A percentile compares a stretch with the other conserved stretches of the same genome.
Evolutionary conservation across 1,140 invertebrate species (phyloP).

Genomic region (Drosophila repletoides): DNA sequence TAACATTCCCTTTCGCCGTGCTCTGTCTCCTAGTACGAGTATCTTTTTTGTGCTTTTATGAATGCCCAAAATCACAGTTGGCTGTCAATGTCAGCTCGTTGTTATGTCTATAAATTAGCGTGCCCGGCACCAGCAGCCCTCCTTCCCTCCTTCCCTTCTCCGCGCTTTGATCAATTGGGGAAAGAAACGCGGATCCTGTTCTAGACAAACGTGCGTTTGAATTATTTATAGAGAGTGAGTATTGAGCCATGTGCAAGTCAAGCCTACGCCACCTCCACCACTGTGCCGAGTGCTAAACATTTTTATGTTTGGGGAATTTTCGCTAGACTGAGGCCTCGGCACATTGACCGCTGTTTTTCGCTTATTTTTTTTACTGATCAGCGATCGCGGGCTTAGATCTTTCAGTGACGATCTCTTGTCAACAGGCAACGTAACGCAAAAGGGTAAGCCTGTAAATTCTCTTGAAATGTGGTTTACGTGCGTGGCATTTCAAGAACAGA

Average conservation of each 20-base stretch:
- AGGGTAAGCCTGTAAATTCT: constrained; percentile 64
- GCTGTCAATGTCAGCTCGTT: constrained; percentile 37
- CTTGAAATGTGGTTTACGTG: constrained; percentile 64
- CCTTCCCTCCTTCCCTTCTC: not conserved
- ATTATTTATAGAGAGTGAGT: constrained; percentile 69
- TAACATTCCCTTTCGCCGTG: constrained; percentile 4
- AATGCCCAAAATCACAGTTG: constrained; percentile 56
- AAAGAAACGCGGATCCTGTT: constrained; percentile 58
- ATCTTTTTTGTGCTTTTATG: constrained; percentile 8
- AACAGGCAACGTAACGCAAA: constrained; percentile 1
- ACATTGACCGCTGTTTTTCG: constrained; percentile 34
- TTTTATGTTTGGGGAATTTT: constrained; percentile 62
- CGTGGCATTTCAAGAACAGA: constrained; percentile 54
- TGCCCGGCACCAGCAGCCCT: not conserved
- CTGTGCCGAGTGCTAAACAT: constrained; percentile 24
- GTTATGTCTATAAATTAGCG: constrained; percentile 66
- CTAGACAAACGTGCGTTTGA: constrained; percentile 48
- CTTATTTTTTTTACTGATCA: not conserved
- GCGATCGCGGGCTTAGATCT: constrained; percentile 36
- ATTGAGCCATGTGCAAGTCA: constrained; percentile 20
- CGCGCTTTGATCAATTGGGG: not conserved
- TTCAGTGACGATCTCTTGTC: constrained; percentile 47
- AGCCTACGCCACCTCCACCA: constrained; percentile 5
- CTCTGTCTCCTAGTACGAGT: not conserved
- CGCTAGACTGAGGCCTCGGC: not conserved